phyloP scores from a whole-genome alignment of 2,888 invertebrate genomes.

The Hyppa rectilinea region DNA sequence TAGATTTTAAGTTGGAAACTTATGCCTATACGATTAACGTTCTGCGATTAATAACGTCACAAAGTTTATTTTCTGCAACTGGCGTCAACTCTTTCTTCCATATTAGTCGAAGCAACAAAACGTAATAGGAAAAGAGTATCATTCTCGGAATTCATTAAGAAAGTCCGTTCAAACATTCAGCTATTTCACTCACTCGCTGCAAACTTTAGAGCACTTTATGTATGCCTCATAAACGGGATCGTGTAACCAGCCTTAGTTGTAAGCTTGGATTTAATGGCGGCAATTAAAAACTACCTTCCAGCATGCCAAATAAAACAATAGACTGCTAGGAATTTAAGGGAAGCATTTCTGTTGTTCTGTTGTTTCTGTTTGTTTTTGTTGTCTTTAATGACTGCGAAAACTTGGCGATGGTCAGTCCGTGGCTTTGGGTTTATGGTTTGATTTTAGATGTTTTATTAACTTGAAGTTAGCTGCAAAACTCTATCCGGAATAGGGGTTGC shows the following conservation, averaged over 20 bases:
- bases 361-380: too few species aligned
- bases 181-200: not conserved
- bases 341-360: conserved; percentile 24
- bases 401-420: not conserved
- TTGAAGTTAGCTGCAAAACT: not conserved
- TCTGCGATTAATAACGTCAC: too few species aligned
- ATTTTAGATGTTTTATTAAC: not conserved
- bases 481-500: too few species aligned
- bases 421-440: not conserved
- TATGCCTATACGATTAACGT: too few species aligned
- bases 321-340: conserved; percentile 16
- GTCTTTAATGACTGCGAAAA: conserved; percentile 6
- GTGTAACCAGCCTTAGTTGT: conserved; percentile 25
- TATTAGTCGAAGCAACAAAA: not conserved
- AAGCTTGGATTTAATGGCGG: conserved; percentile 30
- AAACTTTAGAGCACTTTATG: conserved; percentile 20
- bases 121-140: not conserved
- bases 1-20: too few species aligned
- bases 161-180: conserved; percentile 1
- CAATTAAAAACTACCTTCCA: conserved; percentile 47
- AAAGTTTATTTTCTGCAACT: not conserved
- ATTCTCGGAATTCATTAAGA: conserved; percentile 12
- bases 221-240: conserved; percentile 14
- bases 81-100: not conserved
- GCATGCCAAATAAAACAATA: conserved; percentile 38